A percentile compares a stretch with the other conserved stretches of the same genome.
phyloP scores from a whole-genome alignment of 2,888 invertebrate genomes.

The Ichneumon xanthorius region DNA sequence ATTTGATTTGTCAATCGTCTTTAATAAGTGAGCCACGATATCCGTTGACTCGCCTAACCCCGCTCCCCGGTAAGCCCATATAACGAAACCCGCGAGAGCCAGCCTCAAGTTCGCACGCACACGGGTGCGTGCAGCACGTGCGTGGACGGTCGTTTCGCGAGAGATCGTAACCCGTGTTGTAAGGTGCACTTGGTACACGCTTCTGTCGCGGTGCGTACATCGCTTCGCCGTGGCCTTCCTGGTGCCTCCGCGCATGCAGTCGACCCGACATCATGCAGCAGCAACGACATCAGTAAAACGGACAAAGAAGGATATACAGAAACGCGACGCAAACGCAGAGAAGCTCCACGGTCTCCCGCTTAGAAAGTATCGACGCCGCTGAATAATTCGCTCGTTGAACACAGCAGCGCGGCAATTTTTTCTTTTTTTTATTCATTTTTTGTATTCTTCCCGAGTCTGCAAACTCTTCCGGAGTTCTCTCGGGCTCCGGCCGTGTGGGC shows the following conservation, averaged over 20 bases:
- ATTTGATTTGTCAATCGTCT: neutral
- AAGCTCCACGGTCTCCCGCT: conserved; percentile 9
- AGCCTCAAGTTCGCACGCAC: conserved; percentile 5
- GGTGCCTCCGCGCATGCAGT: neutral
- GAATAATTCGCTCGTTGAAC: conserved; percentile 41
- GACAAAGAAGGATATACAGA: conserved; percentile 20
- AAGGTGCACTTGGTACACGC: conserved; percentile 36
- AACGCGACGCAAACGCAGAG: conserved; percentile 30
- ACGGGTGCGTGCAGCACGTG: conserved; percentile 44
- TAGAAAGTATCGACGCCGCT: conserved; percentile 58
- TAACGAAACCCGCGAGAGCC: conserved; percentile 12
- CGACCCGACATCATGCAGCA: conserved; percentile 2
- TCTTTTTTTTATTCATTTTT: neutral
- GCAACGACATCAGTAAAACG: conserved; percentile 14
- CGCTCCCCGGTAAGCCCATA: neutral
- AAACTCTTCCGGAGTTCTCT: conserved; percentile 37
- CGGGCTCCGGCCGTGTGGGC: neutral
- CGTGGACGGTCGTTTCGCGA: conserved; percentile 34
- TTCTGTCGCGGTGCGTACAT: conserved; percentile 24
- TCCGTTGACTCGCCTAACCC: neutral
- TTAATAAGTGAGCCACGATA: neutral
- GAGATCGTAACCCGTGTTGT: conserved; percentile 54
- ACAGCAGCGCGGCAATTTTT: conserved; percentile 11
- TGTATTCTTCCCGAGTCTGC: neutral
- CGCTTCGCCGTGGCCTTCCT: conserved; percentile 27